Conservation (phyloP, 2,797 vertebrate genomes). For the Neosalanx taihuensis region DNA sequence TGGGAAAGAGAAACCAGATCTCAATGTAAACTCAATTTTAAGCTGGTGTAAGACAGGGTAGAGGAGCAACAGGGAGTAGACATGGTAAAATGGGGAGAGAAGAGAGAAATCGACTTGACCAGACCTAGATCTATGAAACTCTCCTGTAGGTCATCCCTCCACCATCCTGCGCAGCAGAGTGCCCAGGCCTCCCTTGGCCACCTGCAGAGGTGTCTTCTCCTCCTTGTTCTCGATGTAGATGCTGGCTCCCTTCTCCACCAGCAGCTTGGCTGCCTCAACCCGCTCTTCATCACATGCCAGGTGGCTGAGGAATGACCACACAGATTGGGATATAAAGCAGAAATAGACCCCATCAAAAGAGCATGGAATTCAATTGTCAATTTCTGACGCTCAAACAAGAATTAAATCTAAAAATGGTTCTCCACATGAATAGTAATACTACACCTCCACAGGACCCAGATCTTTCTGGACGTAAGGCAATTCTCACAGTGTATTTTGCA, state of each 20-base stretch:
- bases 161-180: conserved; percentile 83
- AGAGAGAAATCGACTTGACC: neutral
- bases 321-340: neutral
- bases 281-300: conserved; percentile 96
- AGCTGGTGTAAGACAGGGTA: neutral
- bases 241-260: conserved; percentile 92
- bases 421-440: neutral
- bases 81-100: conserved; percentile 15
- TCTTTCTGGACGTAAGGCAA: no score
- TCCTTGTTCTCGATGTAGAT: conserved; percentile 98
- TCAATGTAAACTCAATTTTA: neutral
- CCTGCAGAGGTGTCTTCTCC: conserved; percentile 91
- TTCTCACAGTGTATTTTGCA: no score
- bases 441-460: neutral
- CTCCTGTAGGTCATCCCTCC: conserved; percentile 75
- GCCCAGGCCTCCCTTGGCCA: conserved; percentile 85
- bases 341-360: neutral
- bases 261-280: conserved; percentile 89
- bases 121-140: neutral
- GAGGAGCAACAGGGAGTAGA: conserved; percentile 13
- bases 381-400: neutral
- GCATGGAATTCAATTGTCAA: no score
- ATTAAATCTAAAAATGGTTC: neutral
- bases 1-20: neutral
- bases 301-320: conserved; percentile 72